Evolutionary conservation across 2,113 vertebrate genomes (phyloP).

Genomic region (Cichladusa arquata): DNA sequence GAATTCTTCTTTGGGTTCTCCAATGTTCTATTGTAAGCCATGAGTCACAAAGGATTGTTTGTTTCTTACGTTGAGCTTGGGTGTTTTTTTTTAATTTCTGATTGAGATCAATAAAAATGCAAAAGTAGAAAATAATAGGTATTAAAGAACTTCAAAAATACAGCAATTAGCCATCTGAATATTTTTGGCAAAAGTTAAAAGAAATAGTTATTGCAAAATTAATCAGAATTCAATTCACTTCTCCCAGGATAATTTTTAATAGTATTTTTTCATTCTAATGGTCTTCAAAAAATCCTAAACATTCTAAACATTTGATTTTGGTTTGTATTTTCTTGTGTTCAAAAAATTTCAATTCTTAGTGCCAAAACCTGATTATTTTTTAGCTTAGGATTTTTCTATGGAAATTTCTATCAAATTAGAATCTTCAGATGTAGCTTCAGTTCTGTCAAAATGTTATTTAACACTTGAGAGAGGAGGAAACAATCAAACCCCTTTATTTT

Average conservation of each 20-base stretch:
- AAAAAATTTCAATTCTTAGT: not conserved
- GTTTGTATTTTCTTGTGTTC: not conserved
- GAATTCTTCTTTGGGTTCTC: not conserved
- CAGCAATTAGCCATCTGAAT: not conserved
- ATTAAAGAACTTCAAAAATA: not conserved
- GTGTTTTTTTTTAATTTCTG: not conserved
- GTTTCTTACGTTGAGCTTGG: fast-evolving
- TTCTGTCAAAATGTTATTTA: not conserved
- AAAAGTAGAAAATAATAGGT: not conserved
- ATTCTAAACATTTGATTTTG: not conserved
- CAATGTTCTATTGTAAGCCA: not conserved
- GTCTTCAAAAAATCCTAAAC: fast-evolving
- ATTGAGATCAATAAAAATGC: not conserved
- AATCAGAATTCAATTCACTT: not conserved
- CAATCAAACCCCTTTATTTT: slow-evolving; percentile 23
- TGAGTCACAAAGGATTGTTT: not conserved
- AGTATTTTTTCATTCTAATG: not conserved
- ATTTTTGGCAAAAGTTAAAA: not conserved
- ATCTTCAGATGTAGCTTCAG: not conserved
- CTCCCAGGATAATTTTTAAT: not conserved
- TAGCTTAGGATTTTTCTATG: not conserved
- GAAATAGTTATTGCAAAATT: not conserved
- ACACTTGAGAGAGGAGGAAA: not conserved
- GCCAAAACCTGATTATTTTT: not conserved
- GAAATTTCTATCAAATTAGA: not conserved